A percentile compares a stretch with the other conserved stretches of the same genome.
Conservation (phyloP, 2,888 invertebrate genomes). For the Syritta pipiens region DNA sequence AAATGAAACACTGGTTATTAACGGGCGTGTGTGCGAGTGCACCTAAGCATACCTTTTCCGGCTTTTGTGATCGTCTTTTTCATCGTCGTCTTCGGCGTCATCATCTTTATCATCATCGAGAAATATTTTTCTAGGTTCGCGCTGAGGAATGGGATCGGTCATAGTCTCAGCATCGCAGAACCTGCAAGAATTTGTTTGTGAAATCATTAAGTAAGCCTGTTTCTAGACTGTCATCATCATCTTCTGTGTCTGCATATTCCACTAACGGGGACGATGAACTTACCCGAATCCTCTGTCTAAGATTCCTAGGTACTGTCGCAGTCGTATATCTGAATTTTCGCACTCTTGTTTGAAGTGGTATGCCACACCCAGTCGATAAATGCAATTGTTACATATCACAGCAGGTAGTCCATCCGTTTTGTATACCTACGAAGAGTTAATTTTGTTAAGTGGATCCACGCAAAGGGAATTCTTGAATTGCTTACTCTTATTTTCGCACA, state of each 20-base stretch:
- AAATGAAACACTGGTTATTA: background rate
- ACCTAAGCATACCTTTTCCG: conserved; percentile 63
- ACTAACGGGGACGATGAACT: too few species aligned
- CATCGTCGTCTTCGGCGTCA: conserved; percentile 57
- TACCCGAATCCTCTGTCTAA: conserved; percentile 75
- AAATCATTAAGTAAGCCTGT: conserved; percentile 45
- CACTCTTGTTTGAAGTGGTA: conserved; percentile 84
- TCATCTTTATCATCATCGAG: conserved; percentile 71
- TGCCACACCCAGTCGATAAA: conserved; percentile 82
- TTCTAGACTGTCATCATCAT: too few species aligned
- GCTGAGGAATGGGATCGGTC: conserved; percentile 77
- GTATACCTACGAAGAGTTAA: conserved; percentile 75
- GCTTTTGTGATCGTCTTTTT: conserved; percentile 70
- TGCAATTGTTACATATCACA: conserved; percentile 83
- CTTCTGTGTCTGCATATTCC: too few species aligned
- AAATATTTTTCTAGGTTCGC: conserved; percentile 61
- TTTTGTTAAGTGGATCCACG: background rate
- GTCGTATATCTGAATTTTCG: conserved; percentile 82
- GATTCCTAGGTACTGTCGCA: conserved; percentile 82
- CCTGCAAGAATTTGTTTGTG: conserved; percentile 73
- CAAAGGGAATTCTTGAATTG: background rate
- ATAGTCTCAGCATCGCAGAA: conserved; percentile 81
- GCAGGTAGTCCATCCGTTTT: conserved; percentile 83
- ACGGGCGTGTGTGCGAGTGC: conserved; percentile 1
- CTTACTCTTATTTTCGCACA: conserved; percentile 82